These are phyloP conservation scores for Grallaria varia DNA, from an alignment of 2,113 vertebrate genomes.

Conservation along the genomic window DNA sequence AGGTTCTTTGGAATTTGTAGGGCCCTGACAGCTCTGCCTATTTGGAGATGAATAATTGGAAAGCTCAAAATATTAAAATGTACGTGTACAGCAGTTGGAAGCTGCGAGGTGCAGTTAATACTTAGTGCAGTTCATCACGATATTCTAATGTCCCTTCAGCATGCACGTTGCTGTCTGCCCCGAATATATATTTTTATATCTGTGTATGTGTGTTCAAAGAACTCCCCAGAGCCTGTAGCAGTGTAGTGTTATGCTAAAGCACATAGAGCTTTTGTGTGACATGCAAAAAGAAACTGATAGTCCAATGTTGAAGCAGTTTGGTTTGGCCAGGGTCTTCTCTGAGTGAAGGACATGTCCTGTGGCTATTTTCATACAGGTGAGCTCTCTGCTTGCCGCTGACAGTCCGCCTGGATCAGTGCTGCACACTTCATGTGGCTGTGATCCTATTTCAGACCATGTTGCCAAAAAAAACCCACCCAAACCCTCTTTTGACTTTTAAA, in stretches of 20 bases:
- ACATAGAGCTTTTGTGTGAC: not conserved
- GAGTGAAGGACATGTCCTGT: accelerated
- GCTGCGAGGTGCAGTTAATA: not conserved
- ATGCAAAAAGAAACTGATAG: not conserved
- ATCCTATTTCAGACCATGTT: not conserved
- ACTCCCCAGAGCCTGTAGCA: not conserved
- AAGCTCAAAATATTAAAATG: not conserved
- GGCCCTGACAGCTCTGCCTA: not conserved
- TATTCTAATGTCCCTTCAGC: not conserved
- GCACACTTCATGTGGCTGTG: accelerated
- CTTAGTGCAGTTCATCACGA: not conserved
- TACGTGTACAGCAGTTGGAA: not conserved
- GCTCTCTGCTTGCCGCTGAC: not conserved
- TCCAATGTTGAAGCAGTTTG: not conserved
- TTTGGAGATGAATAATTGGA: not conserved
- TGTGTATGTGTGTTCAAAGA: accelerated
- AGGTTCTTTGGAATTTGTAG: not conserved
- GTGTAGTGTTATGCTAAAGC: not conserved
- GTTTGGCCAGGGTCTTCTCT: not conserved
- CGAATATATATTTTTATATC: accelerated
- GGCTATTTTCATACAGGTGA: not conserved
- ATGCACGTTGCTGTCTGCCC: accelerated
- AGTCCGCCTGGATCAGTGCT: accelerated
- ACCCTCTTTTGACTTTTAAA: not conserved
- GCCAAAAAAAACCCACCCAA: not conserved